phyloP scores from a whole-genome alignment of 2,797 vertebrate species.

The Cryptoprocta ferox region DNA sequence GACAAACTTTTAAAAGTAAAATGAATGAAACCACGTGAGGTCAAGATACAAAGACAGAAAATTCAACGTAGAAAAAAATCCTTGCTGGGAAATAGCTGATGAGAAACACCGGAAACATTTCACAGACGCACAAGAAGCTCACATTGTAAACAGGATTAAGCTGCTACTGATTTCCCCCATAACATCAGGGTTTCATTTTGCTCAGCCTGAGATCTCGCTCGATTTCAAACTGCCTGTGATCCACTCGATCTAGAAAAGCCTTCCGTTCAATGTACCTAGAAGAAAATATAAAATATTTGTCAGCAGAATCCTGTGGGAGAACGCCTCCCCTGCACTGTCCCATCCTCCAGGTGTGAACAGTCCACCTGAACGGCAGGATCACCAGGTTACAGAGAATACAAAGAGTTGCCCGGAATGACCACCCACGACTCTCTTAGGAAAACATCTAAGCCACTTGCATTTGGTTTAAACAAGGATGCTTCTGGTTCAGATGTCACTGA shows the following conservation, averaged over 20 bases:
- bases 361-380: background rate
- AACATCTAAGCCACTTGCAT: background rate
- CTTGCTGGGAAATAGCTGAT: background rate
- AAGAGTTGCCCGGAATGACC: background rate
- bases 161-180: background rate
- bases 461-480: background rate
- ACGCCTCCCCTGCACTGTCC: background rate
- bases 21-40: conserved; percentile 30
- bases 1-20: conserved; percentile 73
- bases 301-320: background rate
- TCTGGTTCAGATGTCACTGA: background rate
- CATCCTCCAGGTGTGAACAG: rapidly evolving
- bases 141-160: conserved; percentile 62
- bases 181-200: conserved; percentile 94
- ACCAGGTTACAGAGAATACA: background rate
- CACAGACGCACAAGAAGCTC: conserved; percentile 64
- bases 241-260: conserved; percentile 97
- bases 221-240: conserved; percentile 97
- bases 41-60: conserved; percentile 69
- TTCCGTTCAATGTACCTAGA: conserved; percentile 96
- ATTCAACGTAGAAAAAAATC: conserved; percentile 64
- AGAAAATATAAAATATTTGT: conserved; percentile 56
- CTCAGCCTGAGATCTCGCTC: conserved; percentile 94
- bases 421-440: background rate
- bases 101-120: conserved; percentile 10